Base-by-base conservation (phyloP, 1,140 invertebrate genomes). In the Cephus cinctus region DNA sequence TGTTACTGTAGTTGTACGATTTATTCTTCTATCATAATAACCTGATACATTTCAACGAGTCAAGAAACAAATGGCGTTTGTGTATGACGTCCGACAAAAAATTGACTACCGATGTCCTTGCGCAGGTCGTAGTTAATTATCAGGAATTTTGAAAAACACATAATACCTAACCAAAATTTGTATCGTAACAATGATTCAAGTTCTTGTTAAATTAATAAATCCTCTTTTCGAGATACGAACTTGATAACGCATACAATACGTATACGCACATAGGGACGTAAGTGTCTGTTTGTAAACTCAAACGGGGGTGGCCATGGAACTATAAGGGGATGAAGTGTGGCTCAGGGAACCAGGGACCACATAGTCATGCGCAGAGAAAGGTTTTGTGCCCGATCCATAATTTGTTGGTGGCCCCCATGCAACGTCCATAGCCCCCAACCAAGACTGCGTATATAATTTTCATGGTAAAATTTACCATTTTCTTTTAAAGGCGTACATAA, bases 361-460 rank as follows among this genome's bases (percentile, higher is more conserved):
- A 56, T 52, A 56, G 14, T 63, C 63, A 65, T 65, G 63, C 63
- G 63, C 63, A 61, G 18, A 57, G 43, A 50, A 47, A 14, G 31
- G 18, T 22, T 47, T 49, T 53, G 45, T 39, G 41, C 43, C 36
- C 63, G 63, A 65, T 63, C 63, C 60, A 65, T 65, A 65, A 65
- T 63, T 57, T 59, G 57, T 59, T 57, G 59, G 56, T 51, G 55
- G 56, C 52, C 51, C 54, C 53, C 36, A 18, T 14, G 14, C 15
- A 12, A 22, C 40, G 4, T 42, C 4, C 19, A 22, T 9, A 6
- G 23, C 25, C 25, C 40, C 9, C 40, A 12, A 19, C 20, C 38
- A n/a, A n/a, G n/a, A n/a, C n/a, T n/a, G n/a, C n/a, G n/a, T n/a
- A n/a, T n/a, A n/a, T n/a, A n/a, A n/a, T n/a, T n/a, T n/a, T n/a